phyloP scores from a whole-genome alignment of 2,797 vertebrate genomes.

The Pangasius sanitwongsei region DNA sequence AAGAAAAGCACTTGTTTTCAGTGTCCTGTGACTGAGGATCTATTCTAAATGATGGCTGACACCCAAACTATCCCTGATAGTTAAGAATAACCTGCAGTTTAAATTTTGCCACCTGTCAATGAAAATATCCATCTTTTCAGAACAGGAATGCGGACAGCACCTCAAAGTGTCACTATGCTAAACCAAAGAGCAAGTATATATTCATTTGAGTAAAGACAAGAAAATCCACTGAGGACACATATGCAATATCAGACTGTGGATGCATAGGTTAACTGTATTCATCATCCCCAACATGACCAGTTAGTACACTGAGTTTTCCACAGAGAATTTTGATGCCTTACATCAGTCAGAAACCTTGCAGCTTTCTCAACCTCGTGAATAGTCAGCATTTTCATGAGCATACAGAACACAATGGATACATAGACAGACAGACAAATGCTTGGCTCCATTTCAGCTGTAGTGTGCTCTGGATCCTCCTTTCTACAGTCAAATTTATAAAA shows the following conservation, averaged over 20 bases:
- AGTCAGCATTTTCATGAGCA: constrained; percentile 2
- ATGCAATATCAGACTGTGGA: constrained; percentile 89
- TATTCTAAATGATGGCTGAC: background rate
- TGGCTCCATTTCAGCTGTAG: constrained; percentile 40
- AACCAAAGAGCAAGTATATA: background rate
- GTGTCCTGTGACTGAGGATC: background rate
- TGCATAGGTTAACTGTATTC: constrained; percentile 80
- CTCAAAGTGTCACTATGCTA: background rate
- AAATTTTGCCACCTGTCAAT: background rate
- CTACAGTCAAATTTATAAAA: constrained; percentile 9
- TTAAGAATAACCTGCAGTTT: background rate
- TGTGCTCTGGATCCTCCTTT: constrained; percentile 39
- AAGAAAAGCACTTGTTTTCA: background rate
- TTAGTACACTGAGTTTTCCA: constrained; percentile 53
- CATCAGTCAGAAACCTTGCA: constrained; percentile 27
- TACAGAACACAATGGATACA: background rate
- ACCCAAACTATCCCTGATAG: background rate
- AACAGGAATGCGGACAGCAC: background rate
- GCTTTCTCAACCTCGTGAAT: constrained; percentile 25
- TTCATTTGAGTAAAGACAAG: background rate
- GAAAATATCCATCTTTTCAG: background rate
- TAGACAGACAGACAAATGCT: constrained; percentile 22
- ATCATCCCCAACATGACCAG: constrained; percentile 68
- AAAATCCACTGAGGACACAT: background rate
- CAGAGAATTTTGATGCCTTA: constrained; percentile 2